Evolutionary conservation across 1,140 invertebrate species (phyloP).

Genomic region (Drusus annulatus): DNA sequence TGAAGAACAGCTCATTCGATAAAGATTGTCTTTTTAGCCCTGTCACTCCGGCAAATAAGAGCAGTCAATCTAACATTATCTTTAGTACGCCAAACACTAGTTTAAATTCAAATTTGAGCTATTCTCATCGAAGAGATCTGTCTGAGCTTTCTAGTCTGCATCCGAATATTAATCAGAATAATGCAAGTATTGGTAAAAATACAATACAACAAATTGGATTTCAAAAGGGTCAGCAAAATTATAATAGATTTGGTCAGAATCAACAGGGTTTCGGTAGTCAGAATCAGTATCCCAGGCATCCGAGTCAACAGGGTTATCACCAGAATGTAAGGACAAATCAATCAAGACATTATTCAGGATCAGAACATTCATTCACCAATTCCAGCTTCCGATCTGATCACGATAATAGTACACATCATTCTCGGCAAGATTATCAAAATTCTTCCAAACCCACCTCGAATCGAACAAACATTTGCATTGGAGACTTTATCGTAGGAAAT

Average conservation of each 20-base stretch:
- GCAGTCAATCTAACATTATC: neutral
- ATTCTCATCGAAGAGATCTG: neutral
- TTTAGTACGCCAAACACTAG: conserved; percentile 52
- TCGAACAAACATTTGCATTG: conserved; percentile 64
- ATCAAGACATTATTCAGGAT: neutral
- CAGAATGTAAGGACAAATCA: conserved; percentile 5
- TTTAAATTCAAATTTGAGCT: neutral
- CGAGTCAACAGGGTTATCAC: neutral
- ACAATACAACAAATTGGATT: neutral
- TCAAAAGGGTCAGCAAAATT: conserved; percentile 8
- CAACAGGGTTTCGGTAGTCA: neutral
- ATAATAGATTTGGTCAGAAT: neutral
- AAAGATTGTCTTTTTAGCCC: conserved; percentile 46
- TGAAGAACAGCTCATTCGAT: conserved; percentile 14
- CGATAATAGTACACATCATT: neutral
- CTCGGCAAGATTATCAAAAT: conserved; percentile 8
- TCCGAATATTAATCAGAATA: neutral
- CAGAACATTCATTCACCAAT: conserved; percentile 12
- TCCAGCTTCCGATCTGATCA: neutral
- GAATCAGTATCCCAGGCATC: neutral
- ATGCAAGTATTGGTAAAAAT: neutral
- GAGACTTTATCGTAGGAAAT: conserved; percentile 62
- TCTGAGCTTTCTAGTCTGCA: too few relatives aligned
- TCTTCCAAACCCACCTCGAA: conserved; percentile 1
- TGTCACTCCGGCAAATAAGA: conserved; percentile 35